Percentiles rank a stretch among this genome's conserved stretches.
Conservation (phyloP, 2,888 invertebrate genomes). For the Tethea ocularis region DNA sequence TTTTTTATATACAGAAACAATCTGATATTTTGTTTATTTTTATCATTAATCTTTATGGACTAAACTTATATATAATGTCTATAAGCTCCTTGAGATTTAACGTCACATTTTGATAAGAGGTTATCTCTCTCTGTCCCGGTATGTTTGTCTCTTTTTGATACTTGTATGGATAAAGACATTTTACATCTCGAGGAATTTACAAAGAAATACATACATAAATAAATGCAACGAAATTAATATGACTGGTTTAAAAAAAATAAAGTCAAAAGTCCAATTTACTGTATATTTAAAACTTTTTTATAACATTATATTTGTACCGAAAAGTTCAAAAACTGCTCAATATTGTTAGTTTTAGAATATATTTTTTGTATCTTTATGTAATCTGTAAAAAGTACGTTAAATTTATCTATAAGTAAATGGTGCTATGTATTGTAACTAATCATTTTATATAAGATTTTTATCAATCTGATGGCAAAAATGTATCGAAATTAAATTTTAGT, state of each 20-base stretch:
- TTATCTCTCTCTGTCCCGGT: too few relatives aligned
- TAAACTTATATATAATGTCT: too few relatives aligned
- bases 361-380: slow-evolving; percentile 12
- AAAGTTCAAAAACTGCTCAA: slow-evolving; percentile 59
- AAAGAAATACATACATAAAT: background rate
- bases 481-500: too few relatives aligned
- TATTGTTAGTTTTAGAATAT: slow-evolving; percentile 42
- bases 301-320: slow-evolving; percentile 19
- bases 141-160: too few relatives aligned
- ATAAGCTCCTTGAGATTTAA: too few relatives aligned
- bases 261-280: background rate
- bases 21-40: too few relatives aligned
- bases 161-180: too few relatives aligned
- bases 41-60: too few relatives aligned
- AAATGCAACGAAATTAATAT: background rate
- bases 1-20: too few relatives aligned
- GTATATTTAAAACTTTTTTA: background rate
- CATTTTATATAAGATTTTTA: background rate
- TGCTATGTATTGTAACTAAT: slow-evolving; percentile 13
- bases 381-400: slow-evolving; percentile 9
- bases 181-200: background rate
- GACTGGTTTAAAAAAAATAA: too few relatives aligned
- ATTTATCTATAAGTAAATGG: slow-evolving; percentile 12
- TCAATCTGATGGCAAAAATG: too few relatives aligned
- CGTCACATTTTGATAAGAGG: too few relatives aligned